Conservation (phyloP, 2,888 invertebrate genomes). For the Hipparchia semele region DNA sequence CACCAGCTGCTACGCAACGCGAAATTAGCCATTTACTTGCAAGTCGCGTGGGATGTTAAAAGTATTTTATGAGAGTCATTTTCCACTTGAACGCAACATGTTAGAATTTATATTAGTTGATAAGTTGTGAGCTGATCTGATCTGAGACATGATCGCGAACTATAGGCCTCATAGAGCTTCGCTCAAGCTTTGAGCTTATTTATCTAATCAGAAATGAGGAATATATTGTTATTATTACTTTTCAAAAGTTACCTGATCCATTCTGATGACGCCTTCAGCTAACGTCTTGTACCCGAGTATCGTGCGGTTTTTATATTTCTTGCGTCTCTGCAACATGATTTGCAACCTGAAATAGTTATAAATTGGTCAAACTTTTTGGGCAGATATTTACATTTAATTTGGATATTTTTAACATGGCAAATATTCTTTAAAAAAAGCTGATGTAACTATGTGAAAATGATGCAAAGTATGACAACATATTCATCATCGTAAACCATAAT, state of each 20-base stretch:
- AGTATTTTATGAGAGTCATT: conserved; percentile 35
- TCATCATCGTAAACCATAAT: neutral
- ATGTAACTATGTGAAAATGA: too few species aligned
- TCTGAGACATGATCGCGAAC: too few species aligned
- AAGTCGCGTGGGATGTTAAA: conserved; percentile 32
- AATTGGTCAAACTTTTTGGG: neutral
- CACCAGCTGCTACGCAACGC: conserved; percentile 26
- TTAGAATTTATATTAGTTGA: conserved; percentile 22
- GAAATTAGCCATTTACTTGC: conserved; percentile 29
- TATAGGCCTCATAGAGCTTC: too few species aligned
- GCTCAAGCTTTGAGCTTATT: too few species aligned
- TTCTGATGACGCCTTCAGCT: conserved; percentile 96
- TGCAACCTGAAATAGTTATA: conserved; percentile 84
- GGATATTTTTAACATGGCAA: too few species aligned
- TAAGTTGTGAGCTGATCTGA: neutral
- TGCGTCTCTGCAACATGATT: conserved; percentile 96
- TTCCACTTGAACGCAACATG: conserved; percentile 30
- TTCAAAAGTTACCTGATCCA: conserved; percentile 90
- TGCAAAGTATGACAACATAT: neutral
- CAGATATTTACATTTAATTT: too few species aligned
- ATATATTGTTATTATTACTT: neutral
- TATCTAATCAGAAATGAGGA: too few species aligned
- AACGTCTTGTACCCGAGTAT: conserved; percentile 99
- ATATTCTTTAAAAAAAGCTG: too few species aligned
- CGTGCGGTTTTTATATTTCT: conserved; percentile 99